Evolutionary conservation across 2,113 vertebrate species (phyloP).

Genomic region (Grallaria varia): DNA sequence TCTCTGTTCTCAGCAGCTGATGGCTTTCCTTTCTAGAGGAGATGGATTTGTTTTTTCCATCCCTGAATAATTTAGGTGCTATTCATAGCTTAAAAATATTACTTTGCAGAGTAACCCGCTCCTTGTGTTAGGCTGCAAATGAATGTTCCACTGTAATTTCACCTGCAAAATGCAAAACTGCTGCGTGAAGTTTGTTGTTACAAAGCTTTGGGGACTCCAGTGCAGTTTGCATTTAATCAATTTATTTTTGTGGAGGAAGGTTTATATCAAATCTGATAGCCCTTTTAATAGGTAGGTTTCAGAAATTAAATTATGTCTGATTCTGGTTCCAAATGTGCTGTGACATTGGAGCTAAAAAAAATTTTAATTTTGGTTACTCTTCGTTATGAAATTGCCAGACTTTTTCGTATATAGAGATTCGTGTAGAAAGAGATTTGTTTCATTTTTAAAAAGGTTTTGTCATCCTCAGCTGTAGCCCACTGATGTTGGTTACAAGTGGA

Average conservation of each 20-base stretch:
- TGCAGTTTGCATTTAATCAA: background rate
- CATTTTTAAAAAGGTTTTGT: background rate
- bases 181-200: background rate
- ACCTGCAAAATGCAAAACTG: conserved; percentile 9
- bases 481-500: background rate
- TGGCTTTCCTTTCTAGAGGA: background rate
- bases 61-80: conserved; percentile 28
- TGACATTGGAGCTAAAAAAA: background rate
- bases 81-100: background rate
- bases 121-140: background rate
- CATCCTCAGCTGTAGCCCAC: background rate
- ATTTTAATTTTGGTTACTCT: background rate
- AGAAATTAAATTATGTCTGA: background rate
- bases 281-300: background rate
- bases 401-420: background rate
- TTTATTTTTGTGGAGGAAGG: background rate
- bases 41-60: conserved; percentile 13
- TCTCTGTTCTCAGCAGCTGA: background rate
- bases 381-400: background rate
- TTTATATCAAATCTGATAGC: background rate
- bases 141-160: background rate
- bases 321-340: background rate
- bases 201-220: background rate
- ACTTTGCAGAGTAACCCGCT: background rate
- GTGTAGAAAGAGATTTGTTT: background rate